phyloP scores from a whole-genome alignment of 2,888 invertebrate genomes.

The Holacanthella duospinosa region DNA sequence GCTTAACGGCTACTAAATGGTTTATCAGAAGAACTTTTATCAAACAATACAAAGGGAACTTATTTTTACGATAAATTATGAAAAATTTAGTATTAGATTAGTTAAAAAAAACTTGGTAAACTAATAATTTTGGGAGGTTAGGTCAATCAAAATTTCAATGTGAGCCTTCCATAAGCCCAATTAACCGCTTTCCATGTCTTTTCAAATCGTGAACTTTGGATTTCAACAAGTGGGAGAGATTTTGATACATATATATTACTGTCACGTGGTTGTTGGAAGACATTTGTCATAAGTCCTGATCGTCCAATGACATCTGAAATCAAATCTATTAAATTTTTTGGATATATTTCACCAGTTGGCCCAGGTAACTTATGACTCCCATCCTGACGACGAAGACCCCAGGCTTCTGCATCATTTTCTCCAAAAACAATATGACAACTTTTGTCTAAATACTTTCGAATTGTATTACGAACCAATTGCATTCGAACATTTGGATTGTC shows the following conservation, averaged over 20 bases:
- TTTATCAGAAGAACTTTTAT: too few species aligned
- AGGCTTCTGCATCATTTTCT: slow-evolving; percentile 18
- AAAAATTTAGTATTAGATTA: too few species aligned
- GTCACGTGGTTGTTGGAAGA: background rate
- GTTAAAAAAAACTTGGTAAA: too few species aligned
- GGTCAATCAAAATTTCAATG: too few species aligned
- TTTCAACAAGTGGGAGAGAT: background rate
- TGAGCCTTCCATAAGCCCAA: background rate
- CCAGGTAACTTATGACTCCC: slow-evolving; percentile 9
- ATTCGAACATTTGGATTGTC: slow-evolving; percentile 9
- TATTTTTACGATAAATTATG: too few species aligned
- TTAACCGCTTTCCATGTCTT: slow-evolving; percentile 1
- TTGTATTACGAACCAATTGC: slow-evolving; percentile 12
- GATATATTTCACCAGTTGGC: slow-evolving; percentile 20
- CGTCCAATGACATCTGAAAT: slow-evolving; percentile 1
- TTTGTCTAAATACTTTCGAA: slow-evolving; percentile 15
- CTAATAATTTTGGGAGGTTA: too few species aligned
- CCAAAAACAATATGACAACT: slow-evolving; percentile 19
- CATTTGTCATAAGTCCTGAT: slow-evolving; percentile 2
- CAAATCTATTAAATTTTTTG: slow-evolving; percentile 21
- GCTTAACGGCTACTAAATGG: too few species aligned
- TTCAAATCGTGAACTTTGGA: background rate
- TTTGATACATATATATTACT: background rate
- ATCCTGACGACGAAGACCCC: slow-evolving; percentile 10
- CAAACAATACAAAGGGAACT: too few species aligned